A percentile compares a stretch with the other conserved stretches of the same genome.
These are phyloP conservation scores for Brachyhypopomus gauderio DNA, from an alignment of 2,113 vertebrate genomes.

Conservation along the genomic window DNA sequence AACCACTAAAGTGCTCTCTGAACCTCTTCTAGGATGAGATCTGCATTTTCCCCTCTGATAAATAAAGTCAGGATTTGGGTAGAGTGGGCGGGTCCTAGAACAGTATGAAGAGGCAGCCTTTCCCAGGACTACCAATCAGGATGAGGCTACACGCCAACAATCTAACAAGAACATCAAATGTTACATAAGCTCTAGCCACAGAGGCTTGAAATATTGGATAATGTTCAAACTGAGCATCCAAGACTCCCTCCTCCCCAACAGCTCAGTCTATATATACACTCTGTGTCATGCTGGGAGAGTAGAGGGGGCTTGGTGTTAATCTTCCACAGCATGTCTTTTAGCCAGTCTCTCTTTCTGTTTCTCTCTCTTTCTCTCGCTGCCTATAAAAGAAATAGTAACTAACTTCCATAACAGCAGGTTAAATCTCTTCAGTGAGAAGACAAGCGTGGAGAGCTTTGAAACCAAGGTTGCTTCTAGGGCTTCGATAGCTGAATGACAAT, in stretches of 20 bases:
- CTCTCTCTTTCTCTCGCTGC: conserved; percentile 1
- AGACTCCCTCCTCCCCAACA: neutral
- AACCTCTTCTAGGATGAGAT: neutral
- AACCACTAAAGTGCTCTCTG: neutral
- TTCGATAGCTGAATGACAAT: neutral
- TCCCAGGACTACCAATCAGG: neutral
- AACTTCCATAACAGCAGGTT: neutral
- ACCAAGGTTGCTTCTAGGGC: neutral
- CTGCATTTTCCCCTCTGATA: neutral
- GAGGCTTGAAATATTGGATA: conserved; percentile 34
- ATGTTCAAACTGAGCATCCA: conserved; percentile 30
- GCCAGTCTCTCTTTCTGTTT: neutral
- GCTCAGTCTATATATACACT: conserved; percentile 28
- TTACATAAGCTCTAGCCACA: conserved; percentile 35
- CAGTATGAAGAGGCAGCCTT: neutral
- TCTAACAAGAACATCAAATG: conserved; percentile 28
- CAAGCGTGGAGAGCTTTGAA: neutral
- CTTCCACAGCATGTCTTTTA: conserved; percentile 22
- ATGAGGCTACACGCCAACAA: neutral
- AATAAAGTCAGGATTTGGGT: neutral
- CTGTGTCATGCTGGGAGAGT: neutral
- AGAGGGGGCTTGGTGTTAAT: conserved; percentile 19
- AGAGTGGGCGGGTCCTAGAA: neutral
- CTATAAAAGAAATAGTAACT: neutral
- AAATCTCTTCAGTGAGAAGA: neutral